Evolutionary conservation across 1,140 invertebrate genomes (phyloP).

Genomic region (Hycleus cichorii): DNA sequence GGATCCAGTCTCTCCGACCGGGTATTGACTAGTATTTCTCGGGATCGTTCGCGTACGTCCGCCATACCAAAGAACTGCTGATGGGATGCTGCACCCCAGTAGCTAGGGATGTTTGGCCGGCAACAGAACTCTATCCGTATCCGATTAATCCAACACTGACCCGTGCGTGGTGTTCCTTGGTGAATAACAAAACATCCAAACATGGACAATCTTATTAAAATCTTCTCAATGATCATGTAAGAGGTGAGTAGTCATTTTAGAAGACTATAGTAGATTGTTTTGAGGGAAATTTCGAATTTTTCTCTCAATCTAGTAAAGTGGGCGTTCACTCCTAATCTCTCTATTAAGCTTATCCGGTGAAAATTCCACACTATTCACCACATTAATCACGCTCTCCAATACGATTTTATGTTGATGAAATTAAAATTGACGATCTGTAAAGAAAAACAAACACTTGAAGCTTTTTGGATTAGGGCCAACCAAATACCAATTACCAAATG

Average conservation of each 20-base stretch:
- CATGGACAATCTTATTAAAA: neutral
- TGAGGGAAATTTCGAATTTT: neutral
- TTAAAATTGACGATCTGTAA: no score
- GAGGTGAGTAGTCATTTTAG: neutral
- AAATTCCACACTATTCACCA: no score
- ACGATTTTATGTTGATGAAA: no score
- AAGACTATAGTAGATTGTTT: no score
- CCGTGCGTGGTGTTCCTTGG: neutral
- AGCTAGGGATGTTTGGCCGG: slow-evolving; percentile 26
- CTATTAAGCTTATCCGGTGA: neutral
- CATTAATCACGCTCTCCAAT: no score
- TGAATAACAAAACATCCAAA: neutral
- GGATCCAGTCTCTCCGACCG: slow-evolving; percentile 16
- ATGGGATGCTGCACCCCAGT: slow-evolving; percentile 34
- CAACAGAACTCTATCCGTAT: slow-evolving; percentile 1
- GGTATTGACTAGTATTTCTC: slow-evolving; percentile 29
- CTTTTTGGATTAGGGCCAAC: no score
- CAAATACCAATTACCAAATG: no score
- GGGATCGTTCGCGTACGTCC: slow-evolving; percentile 21
- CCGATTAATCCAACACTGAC: neutral
- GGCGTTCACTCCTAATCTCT: slow-evolving; percentile 19
- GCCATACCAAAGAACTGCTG: slow-evolving; percentile 20
- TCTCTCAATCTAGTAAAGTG: slow-evolving; percentile 14
- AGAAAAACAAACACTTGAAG: no score
- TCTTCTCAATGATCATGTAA: slow-evolving; percentile 5